Evolutionary conservation across 2,797 vertebrate species (phyloP).

Genomic region (Lacerta bilineata): DNA sequence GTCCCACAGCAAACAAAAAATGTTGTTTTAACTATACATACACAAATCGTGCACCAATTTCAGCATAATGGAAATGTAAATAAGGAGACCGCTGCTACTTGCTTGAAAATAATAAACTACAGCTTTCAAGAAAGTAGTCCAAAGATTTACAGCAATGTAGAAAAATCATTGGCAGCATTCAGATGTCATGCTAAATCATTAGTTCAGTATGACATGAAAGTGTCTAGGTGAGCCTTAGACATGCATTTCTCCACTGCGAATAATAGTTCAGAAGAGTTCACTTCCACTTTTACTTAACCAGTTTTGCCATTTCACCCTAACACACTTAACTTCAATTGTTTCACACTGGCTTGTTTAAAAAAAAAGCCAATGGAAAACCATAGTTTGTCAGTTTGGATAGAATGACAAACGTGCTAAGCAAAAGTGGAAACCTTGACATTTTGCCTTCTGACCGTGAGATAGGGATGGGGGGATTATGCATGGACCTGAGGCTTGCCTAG

Average conservation of each 20-base stretch:
- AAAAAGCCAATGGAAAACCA: too few relatives aligned
- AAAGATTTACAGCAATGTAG: conserved; percentile 47
- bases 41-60: conserved; percentile 81
- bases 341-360: not conserved
- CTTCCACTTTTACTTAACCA: not conserved
- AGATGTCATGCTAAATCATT: not conserved
- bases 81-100: conserved; percentile 74
- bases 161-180: conserved; percentile 11
- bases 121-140: conserved; percentile 52
- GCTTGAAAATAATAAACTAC: conserved; percentile 55
- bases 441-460: not conserved
- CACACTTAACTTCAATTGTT: not conserved
- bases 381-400: too few relatives aligned
- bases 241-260: not conserved
- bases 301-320: not conserved
- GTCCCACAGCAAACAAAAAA: conserved; percentile 86
- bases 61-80: conserved; percentile 74
- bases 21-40: conserved; percentile 85
- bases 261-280: not conserved
- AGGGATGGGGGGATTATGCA: not conserved
- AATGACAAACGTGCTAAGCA: not conserved
- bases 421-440: not conserved
- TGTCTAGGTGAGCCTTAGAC: not conserved
- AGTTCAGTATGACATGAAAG: not conserved
- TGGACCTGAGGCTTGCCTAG: not conserved